Base-by-base conservation (phyloP, 1,140 invertebrate genomes). In the Orius insidiosus region DNA sequence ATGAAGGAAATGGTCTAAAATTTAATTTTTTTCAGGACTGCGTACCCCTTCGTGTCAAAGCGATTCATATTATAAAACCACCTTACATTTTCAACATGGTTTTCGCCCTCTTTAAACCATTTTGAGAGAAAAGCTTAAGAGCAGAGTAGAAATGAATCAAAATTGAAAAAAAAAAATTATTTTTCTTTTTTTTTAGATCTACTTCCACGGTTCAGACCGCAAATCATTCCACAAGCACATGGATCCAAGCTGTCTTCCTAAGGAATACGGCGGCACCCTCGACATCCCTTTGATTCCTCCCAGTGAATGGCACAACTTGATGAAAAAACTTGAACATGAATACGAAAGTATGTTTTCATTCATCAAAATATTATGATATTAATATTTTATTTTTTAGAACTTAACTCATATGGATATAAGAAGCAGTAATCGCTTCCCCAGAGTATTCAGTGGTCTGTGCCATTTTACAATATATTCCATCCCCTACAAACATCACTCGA, bases 31-130 rank as follows among this genome's bases (percentile, higher is more conserved):
- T 71, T 18, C 63, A 80, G 75, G 85, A 89, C 52, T 74, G 76
- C 30, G 73, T 88, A 42, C 84, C 85, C 0, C 60, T 83, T 3
- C 70, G 86, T 54, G 65, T 92, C 18, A 90, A 92, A 64, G 81
- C 78, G 39, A 71, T 90, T 36, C 85, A 90, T 56, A 76, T 89
- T 43, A 68, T 92, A 2, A 88, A 92, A 60, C 85, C 90, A 60
- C 85, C 86, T 0, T 80, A 78, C 53, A 68, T 90, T 39, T 90
- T 90, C 63, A 85, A 87, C 56, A 76, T 86, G 62, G 76, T 93
- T 1, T 90, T 87, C 60, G 69, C 78, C 7, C 67, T 92, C 8
- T 83, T 89, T 60, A 89, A 88, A 59, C 85, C 83, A 5, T 85
- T 92, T 62, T 63, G 92, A 0, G 69, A 71, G 35, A 78, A 83